phyloP scores from a whole-genome alignment of 2,888 invertebrate species.

The Drosophila atripex region DNA sequence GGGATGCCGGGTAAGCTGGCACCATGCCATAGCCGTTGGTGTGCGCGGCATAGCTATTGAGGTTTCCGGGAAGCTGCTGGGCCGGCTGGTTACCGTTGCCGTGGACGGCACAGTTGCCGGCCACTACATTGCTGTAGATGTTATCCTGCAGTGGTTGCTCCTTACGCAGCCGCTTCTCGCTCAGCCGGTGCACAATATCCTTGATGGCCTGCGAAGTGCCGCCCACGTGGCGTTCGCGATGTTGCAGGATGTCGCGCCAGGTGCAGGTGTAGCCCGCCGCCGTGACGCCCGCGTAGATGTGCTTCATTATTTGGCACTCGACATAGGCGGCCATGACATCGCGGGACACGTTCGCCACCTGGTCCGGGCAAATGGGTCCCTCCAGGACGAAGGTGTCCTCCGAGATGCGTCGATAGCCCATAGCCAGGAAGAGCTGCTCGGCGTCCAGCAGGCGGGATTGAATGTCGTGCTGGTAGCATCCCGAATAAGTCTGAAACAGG shows the following conservation, averaged over 20 bases:
- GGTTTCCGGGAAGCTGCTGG: slow-evolving; percentile 3
- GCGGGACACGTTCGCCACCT: slow-evolving; percentile 90
- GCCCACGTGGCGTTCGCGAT: slow-evolving; percentile 81
- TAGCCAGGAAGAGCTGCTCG: slow-evolving; percentile 90
- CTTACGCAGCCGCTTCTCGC: slow-evolving; percentile 78
- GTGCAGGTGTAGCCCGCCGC: slow-evolving; percentile 85
- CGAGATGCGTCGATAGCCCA: slow-evolving; percentile 90
- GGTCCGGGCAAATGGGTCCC: slow-evolving; percentile 92
- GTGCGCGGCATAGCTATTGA: slow-evolving; percentile 58
- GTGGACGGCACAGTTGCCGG: slow-evolving; percentile 58
- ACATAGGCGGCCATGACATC: slow-evolving; percentile 94
- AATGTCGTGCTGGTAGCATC: slow-evolving; percentile 94
- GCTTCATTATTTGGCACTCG: slow-evolving; percentile 93
- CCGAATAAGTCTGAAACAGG: slow-evolving; percentile 89
- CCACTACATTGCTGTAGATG: slow-evolving; percentile 65
- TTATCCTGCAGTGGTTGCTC: slow-evolving; percentile 74
- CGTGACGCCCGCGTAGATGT: slow-evolving; percentile 89
- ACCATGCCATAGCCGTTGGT: slow-evolving; percentile 63
- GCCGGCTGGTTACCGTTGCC: slow-evolving; percentile 36
- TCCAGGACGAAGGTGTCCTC: slow-evolving; percentile 86
- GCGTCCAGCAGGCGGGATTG: slow-evolving; percentile 91
- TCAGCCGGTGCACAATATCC: slow-evolving; percentile 75
- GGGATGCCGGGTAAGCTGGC: slow-evolving; percentile 48
- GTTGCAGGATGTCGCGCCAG: slow-evolving; percentile 88
- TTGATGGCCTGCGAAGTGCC: slow-evolving; percentile 80